These are phyloP conservation scores for Gadus chalcogrammus DNA, from an alignment of 2,113 vertebrate genomes.

Conservation along the genomic window DNA sequence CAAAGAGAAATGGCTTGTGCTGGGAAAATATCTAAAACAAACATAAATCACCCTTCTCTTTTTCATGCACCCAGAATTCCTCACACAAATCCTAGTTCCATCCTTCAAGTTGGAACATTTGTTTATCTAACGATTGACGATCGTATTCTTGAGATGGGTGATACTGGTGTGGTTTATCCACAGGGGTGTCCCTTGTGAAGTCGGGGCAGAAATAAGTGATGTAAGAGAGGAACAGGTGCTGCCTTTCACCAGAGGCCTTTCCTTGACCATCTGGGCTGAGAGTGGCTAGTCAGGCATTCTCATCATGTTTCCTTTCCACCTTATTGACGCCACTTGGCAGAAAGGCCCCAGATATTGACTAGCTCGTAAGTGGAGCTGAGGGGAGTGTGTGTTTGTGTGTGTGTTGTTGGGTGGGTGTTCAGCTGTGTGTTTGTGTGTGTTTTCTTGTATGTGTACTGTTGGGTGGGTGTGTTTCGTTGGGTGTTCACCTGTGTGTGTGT, in stretches of 20 bases:
- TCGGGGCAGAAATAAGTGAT: conserved; percentile 9
- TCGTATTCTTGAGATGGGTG: no score
- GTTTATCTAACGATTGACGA: background rate
- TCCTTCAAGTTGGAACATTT: no score
- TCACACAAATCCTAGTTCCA: no score
- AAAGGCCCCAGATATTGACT: conserved; percentile 28
- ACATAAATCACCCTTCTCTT: no score
- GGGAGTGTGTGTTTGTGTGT: conserved; percentile 11
- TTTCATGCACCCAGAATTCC: no score
- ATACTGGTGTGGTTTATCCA: background rate
- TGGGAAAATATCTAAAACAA: no score
- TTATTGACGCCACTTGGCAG: conserved; percentile 34
- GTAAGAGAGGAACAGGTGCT: conserved; percentile 2
- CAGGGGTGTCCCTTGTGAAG: background rate
- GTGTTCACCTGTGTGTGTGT: no score
- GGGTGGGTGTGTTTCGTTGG: no score
- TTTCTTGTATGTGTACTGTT: no score
- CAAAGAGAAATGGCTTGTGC: no score
- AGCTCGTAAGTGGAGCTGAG: conserved; percentile 9
- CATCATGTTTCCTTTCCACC: conserved; percentile 29
- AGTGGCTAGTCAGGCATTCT: conserved; percentile 37
- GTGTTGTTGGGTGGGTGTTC: background rate
- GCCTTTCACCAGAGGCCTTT: conserved; percentile 22
- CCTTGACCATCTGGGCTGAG: conserved; percentile 17
- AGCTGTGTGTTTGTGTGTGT: background rate